Conservation (phyloP, 2,113 vertebrate species). For the Leptocoma aspasia region DNA sequence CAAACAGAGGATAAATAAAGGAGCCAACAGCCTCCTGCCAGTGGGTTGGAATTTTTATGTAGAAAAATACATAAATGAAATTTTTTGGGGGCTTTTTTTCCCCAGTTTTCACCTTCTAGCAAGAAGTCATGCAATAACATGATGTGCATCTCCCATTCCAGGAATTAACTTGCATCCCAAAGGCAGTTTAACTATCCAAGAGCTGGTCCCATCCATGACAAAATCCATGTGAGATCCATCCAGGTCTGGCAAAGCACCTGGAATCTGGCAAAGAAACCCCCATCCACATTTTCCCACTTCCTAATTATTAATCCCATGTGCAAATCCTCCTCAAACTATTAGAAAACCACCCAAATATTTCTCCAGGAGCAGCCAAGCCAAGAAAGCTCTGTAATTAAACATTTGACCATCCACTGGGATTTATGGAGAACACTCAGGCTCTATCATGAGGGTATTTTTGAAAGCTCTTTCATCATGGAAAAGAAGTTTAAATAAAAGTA, state of each 20-base stretch:
- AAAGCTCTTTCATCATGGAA: background rate
- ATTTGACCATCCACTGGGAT: background rate
- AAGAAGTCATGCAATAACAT: background rate
- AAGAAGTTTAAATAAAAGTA: background rate
- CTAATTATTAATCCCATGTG: background rate
- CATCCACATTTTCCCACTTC: background rate
- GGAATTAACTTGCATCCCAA: background rate
- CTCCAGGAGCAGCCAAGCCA: background rate
- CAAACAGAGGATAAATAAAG: background rate
- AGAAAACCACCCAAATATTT: background rate
- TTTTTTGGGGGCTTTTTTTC: accelerated
- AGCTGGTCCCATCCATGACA: background rate
- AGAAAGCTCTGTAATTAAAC: background rate
- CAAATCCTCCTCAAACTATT: background rate
- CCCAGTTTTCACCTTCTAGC: background rate
- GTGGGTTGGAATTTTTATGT: background rate
- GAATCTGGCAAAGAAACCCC: background rate
- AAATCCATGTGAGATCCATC: background rate
- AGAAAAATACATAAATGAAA: background rate
- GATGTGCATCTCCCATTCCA: background rate
- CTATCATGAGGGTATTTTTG: accelerated
- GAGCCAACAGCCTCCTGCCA: background rate
- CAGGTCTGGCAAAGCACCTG: background rate
- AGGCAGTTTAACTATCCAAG: background rate
- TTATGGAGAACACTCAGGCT: background rate